Evolutionary conservation across 1,140 invertebrate genomes (phyloP).

Genomic region (Dryas iulia): DNA sequence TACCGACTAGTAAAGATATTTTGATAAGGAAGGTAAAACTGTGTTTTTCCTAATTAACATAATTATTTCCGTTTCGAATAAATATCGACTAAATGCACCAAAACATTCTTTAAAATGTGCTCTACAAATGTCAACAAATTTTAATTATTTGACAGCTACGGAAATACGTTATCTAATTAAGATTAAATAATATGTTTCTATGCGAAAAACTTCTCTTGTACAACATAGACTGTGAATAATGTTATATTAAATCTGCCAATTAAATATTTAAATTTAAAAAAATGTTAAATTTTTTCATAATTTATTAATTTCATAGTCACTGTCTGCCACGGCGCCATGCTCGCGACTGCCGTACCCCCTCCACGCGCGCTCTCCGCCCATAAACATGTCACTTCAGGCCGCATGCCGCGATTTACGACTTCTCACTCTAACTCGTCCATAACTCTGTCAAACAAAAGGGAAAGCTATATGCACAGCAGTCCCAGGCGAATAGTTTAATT

Average conservation of each 20-base stretch:
- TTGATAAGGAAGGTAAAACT: conserved; percentile 6
- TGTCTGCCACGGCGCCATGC: conserved; percentile 58
- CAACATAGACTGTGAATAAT: neutral
- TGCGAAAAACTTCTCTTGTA: neutral
- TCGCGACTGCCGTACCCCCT: conserved; percentile 70
- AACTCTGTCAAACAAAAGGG: conserved; percentile 78
- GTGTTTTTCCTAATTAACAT: neutral
- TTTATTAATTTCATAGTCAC: conserved; percentile 24
- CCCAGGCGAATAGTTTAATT: conserved; percentile 78
- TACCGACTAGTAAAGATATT: conserved; percentile 13
- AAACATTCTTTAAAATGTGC: neutral
- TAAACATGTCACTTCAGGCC: conserved; percentile 76
- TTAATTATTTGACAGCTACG: neutral
- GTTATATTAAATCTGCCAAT: neutral
- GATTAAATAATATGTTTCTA: neutral
- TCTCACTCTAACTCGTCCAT: conserved; percentile 77
- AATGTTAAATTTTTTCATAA: conserved; percentile 4
- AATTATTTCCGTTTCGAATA: conserved; percentile 13
- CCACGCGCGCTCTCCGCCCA: conserved; percentile 67
- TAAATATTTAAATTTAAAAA: conserved; percentile 10
- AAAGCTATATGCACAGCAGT: conserved; percentile 77
- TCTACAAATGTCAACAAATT: neutral
- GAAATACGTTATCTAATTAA: neutral
- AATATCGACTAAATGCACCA: conserved; percentile 1
- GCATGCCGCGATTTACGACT: conserved; percentile 74